Evolutionary conservation across 2,113 vertebrate species (phyloP), one percentile per base, ranked within the genome.

Genomic region (Triplophysa siluroides): DNA sequence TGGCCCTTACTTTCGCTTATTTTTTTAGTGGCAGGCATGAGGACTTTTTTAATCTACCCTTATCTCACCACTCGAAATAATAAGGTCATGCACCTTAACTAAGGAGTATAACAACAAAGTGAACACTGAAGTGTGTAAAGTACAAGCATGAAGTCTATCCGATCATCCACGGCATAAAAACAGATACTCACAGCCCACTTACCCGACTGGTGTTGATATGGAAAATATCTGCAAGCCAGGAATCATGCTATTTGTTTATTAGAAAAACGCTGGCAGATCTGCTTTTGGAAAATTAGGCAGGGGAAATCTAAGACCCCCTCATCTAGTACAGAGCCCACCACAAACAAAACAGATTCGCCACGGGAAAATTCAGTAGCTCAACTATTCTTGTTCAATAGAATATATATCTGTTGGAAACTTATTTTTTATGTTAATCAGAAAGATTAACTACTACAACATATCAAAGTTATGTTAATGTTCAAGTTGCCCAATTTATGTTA

Each of bases 171-270:
- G 33, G 33, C 33, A 13, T 0, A 50, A 50, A 14, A 50, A 50
- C 12, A 3, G 66, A 52, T 58, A 33, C 58, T 72, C 11, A 38
- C 67, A 68, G 63, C 43, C 45, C 43, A 38, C 14, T 24, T 33
- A 60, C 58, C 58, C 45, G 38, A 61, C 14, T 50, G 41, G 62
- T 29, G 61, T 74, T 81, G 81, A 83, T 76, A 54, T 77, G 81
- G 81, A 83, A 84, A 79, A 81, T 56, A 43, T 45, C 54, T 66
- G 33, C 81, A 70, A 24, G 80, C 45, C 52, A 68, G 47, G 76
- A 73, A 83, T 69, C 29, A 76, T 79, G 65, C 77, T 72, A 67
- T 18, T 58, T 16, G 76, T 64, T 79, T 54, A 81, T 76, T 76
- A 76, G 52, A 43, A 72, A 73, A 69, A 65, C 23, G 41, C 43